Evolutionary conservation across 2,888 invertebrate genomes (phyloP).

Genomic region (Sphaeridia pumilis): DNA sequence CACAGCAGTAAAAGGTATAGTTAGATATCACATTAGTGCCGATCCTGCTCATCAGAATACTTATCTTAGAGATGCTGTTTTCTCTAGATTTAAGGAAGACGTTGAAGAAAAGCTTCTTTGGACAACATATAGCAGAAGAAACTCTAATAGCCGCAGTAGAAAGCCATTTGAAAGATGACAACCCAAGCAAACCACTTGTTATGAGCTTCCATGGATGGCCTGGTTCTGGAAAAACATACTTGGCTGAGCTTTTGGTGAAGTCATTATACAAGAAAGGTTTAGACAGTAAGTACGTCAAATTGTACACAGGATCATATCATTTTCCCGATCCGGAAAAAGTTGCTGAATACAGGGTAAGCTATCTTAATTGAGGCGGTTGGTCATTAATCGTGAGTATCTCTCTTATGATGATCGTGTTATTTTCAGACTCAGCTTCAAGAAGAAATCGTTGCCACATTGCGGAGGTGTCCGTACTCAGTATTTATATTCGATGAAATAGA

Average conservation of each 20-base stretch:
- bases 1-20: no score
- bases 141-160: conserved; percentile 41
- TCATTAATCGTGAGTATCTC: no score
- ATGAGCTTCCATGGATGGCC: conserved; percentile 50
- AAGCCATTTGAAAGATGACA: conserved; percentile 40
- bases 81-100: conserved; percentile 15
- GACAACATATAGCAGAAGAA: conserved; percentile 45
- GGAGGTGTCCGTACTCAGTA: conserved; percentile 58
- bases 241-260: conserved; percentile 21
- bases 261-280: conserved; percentile 37
- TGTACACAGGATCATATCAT: conserved; percentile 22
- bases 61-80: no score
- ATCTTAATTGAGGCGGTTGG: not conserved
- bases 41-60: no score
- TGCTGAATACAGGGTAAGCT: conserved; percentile 19
- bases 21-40: no score
- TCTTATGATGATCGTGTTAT: no score
- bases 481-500: conserved; percentile 98
- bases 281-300: conserved; percentile 20
- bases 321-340: conserved; percentile 21
- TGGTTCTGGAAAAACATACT: conserved; percentile 37
- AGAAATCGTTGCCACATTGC: conserved; percentile 13
- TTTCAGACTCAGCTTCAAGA: conserved; percentile 13
- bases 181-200: conserved; percentile 45
- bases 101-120: conserved; percentile 38